Evolutionary conservation across 2,888 invertebrate species (phyloP), one percentile per base, ranked within the genome.

Genomic region (Carterocephalus palaemon): DNA sequence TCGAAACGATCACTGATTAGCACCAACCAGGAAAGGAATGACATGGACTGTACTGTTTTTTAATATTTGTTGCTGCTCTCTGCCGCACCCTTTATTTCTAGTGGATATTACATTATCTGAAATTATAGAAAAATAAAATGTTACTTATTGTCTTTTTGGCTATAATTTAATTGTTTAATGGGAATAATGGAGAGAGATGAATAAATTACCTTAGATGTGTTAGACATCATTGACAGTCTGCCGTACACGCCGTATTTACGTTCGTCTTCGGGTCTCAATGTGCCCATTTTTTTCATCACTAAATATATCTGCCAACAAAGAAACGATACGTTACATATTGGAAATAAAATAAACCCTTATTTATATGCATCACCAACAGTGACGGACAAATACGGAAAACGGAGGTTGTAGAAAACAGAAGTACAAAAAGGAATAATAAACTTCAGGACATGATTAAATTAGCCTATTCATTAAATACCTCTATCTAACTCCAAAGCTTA

Each of bases 271-370:
- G 90, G 88, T 54, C 91, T 77, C 39, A 92, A 66, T 1, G 89
- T 90, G 43, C 91, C 91, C 77, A 92, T 91, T 68, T 89, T 89
- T 67, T 91, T 91, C 90, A 92, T 89, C 0, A 90, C 89, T 59
- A 89, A 80, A 64, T 92, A 92, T 48, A 90, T 88, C 80, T 89
- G 70, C 46, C 53, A 53, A 33, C 3, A 32, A 17, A 16, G 15
- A 24, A 1, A 24, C 7, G 0, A 6, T 15, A 10, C 9, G 4
- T 10, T n/a, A 7, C 10, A 5, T 12, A 4, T 16, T 37, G 9
- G 9, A 16, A 17, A 5, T n/a, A n/a, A n/a, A n/a, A n/a, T n/a
- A n/a, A n/a, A n/a, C n/a, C n/a, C n/a, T n/a, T n/a, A n/a, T n/a
- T n/a, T n/a, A n/a, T n/a, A n/a, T n/a, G n/a, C n/a, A n/a, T n/a